A percentile compares a stretch with the other conserved stretches of the same genome.
Evolutionary conservation across 2,888 invertebrate genomes (phyloP).

Genomic region (Zelleria hepariella): DNA sequence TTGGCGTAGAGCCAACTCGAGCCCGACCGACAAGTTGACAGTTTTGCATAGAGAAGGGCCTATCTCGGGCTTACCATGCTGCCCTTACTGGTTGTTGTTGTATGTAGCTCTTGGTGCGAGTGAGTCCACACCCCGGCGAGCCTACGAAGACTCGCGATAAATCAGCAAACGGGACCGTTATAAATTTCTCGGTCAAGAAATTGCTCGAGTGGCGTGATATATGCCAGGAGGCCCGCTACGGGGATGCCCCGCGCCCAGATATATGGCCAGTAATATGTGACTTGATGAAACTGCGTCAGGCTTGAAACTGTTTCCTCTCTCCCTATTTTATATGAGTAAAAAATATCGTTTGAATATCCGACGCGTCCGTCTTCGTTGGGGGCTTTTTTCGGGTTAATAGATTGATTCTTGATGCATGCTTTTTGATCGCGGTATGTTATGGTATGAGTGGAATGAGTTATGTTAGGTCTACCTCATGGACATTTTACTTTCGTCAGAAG

Average conservation of each 20-base stretch:
- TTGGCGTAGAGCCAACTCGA: no score
- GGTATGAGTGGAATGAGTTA: background rate
- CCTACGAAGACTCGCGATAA: conserved; percentile 27
- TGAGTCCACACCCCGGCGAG: background rate
- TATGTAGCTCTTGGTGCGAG: no score
- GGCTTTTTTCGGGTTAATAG: background rate
- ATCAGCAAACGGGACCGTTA: conserved; percentile 47
- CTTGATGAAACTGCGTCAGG: conserved; percentile 36
- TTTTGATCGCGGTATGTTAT: background rate
- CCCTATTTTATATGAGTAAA: conserved; percentile 28
- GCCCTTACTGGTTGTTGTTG: no score
- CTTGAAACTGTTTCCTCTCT: conserved; percentile 22
- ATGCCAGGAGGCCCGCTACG: conserved; percentile 23
- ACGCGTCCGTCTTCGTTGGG: background rate
- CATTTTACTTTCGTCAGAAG: no score
- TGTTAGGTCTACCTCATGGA: no score
- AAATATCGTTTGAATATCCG: conserved; percentile 8
- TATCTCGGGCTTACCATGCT: no score
- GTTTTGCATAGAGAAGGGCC: no score
- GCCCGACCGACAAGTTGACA: no score
- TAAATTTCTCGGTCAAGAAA: conserved; percentile 70
- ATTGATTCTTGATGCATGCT: background rate
- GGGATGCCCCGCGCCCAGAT: conserved; percentile 19
- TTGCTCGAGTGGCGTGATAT: conserved; percentile 52
- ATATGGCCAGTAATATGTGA: conserved; percentile 56